A percentile compares a stretch with the other conserved stretches of the same genome.
phyloP scores from a whole-genome alignment of 2,113 vertebrate species.

The Thalassarche chlororhynchos region DNA sequence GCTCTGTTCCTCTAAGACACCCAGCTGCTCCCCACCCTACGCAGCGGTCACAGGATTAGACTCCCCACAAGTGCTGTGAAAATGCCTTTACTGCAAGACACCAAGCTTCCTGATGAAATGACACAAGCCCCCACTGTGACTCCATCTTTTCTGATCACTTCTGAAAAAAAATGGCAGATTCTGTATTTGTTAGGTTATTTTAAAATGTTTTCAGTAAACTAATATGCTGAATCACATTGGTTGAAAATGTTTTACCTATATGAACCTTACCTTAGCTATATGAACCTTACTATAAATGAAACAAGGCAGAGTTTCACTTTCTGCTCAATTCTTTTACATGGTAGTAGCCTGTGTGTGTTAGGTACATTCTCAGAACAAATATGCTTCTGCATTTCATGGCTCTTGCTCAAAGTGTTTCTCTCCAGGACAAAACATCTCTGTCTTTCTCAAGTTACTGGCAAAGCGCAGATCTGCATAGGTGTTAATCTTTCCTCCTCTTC shows the following conservation, averaged over 20 bases:
- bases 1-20: neutral
- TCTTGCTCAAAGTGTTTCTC: neutral
- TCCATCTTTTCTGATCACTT: neutral
- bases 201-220: neutral
- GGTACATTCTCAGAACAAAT: neutral
- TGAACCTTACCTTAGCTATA: neutral
- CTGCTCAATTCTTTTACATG: neutral
- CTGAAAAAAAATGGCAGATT: neutral
- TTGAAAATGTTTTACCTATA: neutral
- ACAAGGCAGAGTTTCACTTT: neutral
- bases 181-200: neutral
- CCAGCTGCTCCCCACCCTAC: neutral
- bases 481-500: neutral
- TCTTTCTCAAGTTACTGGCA: neutral
- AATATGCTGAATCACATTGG: neutral
- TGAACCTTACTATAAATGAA: neutral
- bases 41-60: neutral
- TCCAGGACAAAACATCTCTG: neutral
- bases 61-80: neutral
- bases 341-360: neutral
- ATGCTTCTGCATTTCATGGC: neutral
- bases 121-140: neutral
- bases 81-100: neutral
- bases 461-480: neutral
- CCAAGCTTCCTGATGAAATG: neutral